Evolutionary conservation across 1,140 invertebrate genomes (phyloP), one percentile per base, ranked within the genome.

Genomic region (Pissodes strobi): DNA sequence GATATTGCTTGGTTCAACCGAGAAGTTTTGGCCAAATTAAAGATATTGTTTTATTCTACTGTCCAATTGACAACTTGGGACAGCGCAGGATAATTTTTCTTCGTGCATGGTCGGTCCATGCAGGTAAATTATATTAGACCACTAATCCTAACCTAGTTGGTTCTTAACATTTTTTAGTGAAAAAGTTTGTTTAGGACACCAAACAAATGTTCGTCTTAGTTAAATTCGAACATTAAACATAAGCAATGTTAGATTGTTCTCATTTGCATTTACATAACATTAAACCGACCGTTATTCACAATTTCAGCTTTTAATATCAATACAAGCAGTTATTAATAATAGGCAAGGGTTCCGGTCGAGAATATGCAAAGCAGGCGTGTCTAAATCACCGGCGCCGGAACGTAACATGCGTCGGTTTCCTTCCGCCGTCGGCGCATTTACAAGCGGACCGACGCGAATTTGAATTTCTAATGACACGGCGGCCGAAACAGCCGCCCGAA

Each of bases 371-470:
- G 56, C 43, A 38, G 59, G 49, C 60, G 70, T 68, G 58, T 63
- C 46, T 63, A 69, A 70, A 70, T 70, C 70, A 60, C 66, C 66
- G 69, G 66, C 70, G 68, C 64, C 68, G 66, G 59, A 65, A 72
- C 69, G 63, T 51, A 67, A 73, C 73, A 68, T 70, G 70, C 72
- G 72, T 70, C 64, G 52, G 57, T 72, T 74, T 72, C 73, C 70
- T 74, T 74, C 72, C 72, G 68, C 65, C 67, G 49, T 23, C 58
- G 62, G 60, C 64, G 57, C 61, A 73, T 74, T 74, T 74, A 72
- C 71, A 74, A 74, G 71, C 72, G 66, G 68, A 73, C 73, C 72
- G 64, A 69, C 65, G 52, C 64, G 43, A 65, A 74, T 74, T 73
- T 73, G 66, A 70, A 74, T 68, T 74, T 71, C 70, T 71, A 74